A percentile compares a stretch with the other conserved stretches of the same genome.
phyloP scores from a whole-genome alignment of 2,113 vertebrate genomes.

The Callaeas wilsoni region DNA sequence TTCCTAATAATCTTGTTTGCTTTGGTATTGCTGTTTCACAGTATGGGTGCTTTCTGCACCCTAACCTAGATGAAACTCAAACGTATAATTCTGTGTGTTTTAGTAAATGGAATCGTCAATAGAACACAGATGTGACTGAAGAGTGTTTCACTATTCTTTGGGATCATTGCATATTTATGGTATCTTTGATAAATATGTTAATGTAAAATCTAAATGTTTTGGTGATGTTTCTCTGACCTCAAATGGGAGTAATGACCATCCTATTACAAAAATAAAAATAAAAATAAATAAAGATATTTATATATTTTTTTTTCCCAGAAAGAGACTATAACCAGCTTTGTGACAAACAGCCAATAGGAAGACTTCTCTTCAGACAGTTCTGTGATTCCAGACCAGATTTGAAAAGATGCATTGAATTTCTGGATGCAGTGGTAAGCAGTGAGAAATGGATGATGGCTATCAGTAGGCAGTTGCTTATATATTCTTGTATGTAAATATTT shows the following conservation, averaged over 20 bases:
- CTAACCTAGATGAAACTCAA: not conserved
- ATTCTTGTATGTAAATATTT: not conserved
- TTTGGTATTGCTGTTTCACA: not conserved
- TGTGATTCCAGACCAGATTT: constrained; percentile 82
- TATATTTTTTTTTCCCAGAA: constrained; percentile 61
- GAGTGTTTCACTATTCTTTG: not conserved
- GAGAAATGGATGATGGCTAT: not conserved
- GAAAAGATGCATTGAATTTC: constrained; percentile 84
- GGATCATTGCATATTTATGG: not conserved
- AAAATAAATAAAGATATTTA: not conserved
- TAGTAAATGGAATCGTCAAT: not conserved
- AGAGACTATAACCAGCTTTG: constrained; percentile 87
- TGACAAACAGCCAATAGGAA: constrained; percentile 89
- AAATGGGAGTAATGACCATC: not conserved
- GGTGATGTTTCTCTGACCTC: not conserved
- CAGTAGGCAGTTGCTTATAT: not conserved
- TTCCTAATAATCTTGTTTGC: not conserved
- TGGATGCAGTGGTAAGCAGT: constrained; percentile 88
- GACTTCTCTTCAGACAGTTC: constrained; percentile 89
- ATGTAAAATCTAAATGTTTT: not conserved
- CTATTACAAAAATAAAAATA: not conserved
- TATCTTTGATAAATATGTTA: not conserved
- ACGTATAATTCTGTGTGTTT: not conserved
- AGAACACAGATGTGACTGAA: not conserved
- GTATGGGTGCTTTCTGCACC: not conserved